A percentile compares a stretch with the other conserved stretches of the same genome.
Conservation (phyloP, 2,797 vertebrate species). For the Eulemur rubriventer region DNA sequence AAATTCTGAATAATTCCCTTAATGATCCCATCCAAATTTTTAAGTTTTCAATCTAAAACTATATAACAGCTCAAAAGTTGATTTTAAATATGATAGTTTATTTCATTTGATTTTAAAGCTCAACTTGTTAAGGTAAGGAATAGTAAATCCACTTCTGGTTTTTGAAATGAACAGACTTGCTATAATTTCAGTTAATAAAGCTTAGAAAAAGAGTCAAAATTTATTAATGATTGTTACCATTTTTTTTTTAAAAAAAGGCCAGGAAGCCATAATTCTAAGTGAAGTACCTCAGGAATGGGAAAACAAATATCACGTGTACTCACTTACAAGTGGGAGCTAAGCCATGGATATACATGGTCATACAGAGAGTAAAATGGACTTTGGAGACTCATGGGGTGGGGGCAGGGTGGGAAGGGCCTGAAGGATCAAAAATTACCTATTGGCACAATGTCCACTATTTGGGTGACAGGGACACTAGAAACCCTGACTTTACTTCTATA, state of each 20-base stretch:
- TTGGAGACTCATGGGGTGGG: background rate
- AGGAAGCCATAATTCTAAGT: background rate
- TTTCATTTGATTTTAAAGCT: background rate
- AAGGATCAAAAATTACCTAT: background rate
- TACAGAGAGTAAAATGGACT: background rate
- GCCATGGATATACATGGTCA: background rate
- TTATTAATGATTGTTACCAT: background rate
- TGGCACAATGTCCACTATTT: background rate
- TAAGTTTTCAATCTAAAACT: background rate
- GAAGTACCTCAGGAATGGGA: background rate
- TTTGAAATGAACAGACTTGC: background rate
- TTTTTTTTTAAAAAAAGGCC: background rate
- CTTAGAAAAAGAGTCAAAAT: background rate
- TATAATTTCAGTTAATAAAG: background rate
- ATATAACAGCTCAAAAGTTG: background rate
- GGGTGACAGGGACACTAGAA: background rate
- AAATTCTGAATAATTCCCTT: background rate
- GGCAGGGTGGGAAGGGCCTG: background rate
- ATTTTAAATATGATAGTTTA: slow-evolving; percentile 6
- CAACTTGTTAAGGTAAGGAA: background rate
- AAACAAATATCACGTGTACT: background rate
- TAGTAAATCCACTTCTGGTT: background rate
- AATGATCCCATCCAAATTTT: background rate
- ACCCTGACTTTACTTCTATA: background rate
- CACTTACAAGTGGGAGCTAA: background rate